These are phyloP conservation scores for Acrocera orbiculus DNA, from an alignment of 2,888 invertebrate genomes.

Conservation along the genomic window DNA sequence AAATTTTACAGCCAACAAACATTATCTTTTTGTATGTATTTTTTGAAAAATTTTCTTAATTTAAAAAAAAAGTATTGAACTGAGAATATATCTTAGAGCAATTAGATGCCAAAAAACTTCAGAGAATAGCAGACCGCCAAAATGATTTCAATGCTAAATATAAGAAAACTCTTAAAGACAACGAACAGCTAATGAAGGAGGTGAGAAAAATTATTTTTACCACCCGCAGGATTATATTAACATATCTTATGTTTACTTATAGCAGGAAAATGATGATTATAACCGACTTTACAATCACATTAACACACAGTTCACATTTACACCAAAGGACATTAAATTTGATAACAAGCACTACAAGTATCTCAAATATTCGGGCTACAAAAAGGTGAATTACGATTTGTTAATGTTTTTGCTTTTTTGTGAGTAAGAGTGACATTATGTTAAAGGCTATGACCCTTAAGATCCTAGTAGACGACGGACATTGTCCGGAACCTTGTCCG, in stretches of 20 bases:
- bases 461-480: no score
- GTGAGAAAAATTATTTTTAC: not conserved
- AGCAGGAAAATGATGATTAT: slow-evolving; percentile 27
- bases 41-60: no score
- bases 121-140: slow-evolving; percentile 40
- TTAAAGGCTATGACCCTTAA: no score
- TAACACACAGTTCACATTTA: slow-evolving; percentile 43
- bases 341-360: slow-evolving; percentile 65
- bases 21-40: no score
- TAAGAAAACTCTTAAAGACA: slow-evolving; percentile 41
- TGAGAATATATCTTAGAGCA: not conserved
- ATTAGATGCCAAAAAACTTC: slow-evolving; percentile 36
- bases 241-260: slow-evolving; percentile 15
- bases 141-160: slow-evolving; percentile 44
- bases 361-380: slow-evolving; percentile 55
- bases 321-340: slow-evolving; percentile 58
- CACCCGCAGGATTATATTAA: not conserved
- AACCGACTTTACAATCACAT: slow-evolving; percentile 32
- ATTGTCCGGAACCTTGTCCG: no score
- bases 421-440: no score
- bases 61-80: not conserved
- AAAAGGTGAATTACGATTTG: slow-evolving; percentile 33
- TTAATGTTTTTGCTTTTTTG: slow-evolving; percentile 6
- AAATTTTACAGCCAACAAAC: no score
- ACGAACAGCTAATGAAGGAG: slow-evolving; percentile 12